These are phyloP conservation scores for Intellagama lesueurii DNA, from an alignment of 2,797 vertebrate genomes.

Conservation along the genomic window DNA sequence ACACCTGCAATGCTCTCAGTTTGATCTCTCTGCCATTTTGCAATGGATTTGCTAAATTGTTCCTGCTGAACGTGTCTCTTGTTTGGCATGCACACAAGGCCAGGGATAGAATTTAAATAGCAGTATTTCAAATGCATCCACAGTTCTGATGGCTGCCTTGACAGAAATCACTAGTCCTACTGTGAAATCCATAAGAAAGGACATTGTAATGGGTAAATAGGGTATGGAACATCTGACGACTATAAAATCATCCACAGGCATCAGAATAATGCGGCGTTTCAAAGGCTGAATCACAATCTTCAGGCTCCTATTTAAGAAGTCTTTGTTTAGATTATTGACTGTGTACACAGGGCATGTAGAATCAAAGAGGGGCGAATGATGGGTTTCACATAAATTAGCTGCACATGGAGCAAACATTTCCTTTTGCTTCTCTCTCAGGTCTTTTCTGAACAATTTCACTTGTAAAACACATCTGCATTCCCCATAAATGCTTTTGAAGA, in stretches of 20 bases:
- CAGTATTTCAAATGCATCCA: slow-evolving; percentile 36
- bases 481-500: not conserved
- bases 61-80: slow-evolving; percentile 30
- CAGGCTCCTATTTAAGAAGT: slow-evolving; percentile 18
- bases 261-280: slow-evolving; percentile 6
- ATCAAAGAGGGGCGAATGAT: not conserved
- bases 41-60: slow-evolving; percentile 39
- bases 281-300: slow-evolving; percentile 26
- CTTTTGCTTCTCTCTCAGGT: not conserved
- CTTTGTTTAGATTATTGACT: slow-evolving; percentile 28
- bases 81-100: slow-evolving; percentile 23
- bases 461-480: not conserved
- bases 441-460: not conserved
- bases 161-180: slow-evolving; percentile 34
- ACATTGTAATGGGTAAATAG: slow-evolving; percentile 44
- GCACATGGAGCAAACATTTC: not conserved
- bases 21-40: slow-evolving; percentile 31
- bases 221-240: slow-evolving; percentile 8
- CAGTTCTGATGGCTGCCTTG: slow-evolving; percentile 26
- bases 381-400: not conserved
- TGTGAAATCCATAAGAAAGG: slow-evolving; percentile 41
- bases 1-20: not conserved
- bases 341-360: not conserved
- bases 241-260: slow-evolving; percentile 33
- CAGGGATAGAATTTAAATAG: slow-evolving; percentile 42